phyloP scores from a whole-genome alignment of 2,888 invertebrate genomes.

The Oxystoma pomonae region DNA sequence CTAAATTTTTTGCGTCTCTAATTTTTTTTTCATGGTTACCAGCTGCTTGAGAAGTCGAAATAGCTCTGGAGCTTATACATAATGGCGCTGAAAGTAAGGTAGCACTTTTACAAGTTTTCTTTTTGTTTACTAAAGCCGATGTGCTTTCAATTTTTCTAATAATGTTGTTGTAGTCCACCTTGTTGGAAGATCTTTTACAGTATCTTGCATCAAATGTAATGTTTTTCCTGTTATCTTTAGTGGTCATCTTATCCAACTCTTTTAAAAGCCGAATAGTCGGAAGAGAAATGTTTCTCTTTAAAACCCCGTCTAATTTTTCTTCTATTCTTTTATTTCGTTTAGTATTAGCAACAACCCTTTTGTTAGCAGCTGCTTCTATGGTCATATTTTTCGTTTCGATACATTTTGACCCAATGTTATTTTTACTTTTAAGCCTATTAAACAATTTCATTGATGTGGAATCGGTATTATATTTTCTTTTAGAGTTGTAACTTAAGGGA shows the following conservation, averaged over 20 bases:
- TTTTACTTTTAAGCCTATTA: too few species aligned
- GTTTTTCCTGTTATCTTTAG: not conserved
- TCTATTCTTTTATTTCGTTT: not conserved
- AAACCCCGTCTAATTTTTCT: not conserved
- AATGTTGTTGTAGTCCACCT: not conserved
- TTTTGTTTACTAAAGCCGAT: not conserved
- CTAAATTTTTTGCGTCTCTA: conserved; percentile 6
- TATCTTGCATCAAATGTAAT: not conserved
- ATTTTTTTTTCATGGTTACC: conserved; percentile 12
- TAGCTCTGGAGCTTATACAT: conserved; percentile 12
- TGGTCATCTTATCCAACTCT: not conserved
- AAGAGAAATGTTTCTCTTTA: not conserved
- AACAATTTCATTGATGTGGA: not conserved
- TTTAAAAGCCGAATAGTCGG: conserved; percentile 5
- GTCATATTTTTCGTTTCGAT: not conserved
- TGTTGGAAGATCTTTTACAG: not conserved
- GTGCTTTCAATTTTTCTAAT: not conserved
- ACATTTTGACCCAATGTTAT: too few species aligned
- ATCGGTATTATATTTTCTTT: conserved; percentile 17
- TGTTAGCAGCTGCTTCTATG: too few species aligned
- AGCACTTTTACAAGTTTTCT: not conserved
- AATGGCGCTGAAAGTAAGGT: not conserved
- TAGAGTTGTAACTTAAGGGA: conserved; percentile 1
- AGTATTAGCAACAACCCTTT: not conserved
- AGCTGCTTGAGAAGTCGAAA: conserved; percentile 13